Percentiles rank a stretch among this genome's conserved stretches.
Conservation (phyloP, 2,888 invertebrate genomes). For the Stenodera caucasica region DNA sequence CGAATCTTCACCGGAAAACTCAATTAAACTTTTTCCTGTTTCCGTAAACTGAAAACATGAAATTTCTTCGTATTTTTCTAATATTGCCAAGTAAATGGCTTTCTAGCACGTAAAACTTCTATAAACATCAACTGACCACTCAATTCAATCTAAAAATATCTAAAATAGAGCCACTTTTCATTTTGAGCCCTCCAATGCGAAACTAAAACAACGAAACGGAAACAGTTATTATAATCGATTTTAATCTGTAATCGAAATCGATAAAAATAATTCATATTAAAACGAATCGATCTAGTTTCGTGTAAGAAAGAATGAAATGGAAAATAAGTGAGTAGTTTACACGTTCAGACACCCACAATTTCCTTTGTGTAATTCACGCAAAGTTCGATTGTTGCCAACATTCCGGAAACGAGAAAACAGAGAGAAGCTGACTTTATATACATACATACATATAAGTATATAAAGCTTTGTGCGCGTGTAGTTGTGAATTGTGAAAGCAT, state of each 20-base stretch:
- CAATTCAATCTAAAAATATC: constrained; percentile 33
- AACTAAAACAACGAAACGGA: not conserved
- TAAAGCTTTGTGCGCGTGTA: not conserved
- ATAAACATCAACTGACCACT: constrained; percentile 39
- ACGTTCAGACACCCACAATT: constrained; percentile 3
- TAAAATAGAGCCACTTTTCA: constrained; percentile 22
- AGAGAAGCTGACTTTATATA: not conserved
- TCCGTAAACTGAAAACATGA: not conserved
- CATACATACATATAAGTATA: too few relatives aligned
- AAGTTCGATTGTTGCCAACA: constrained; percentile 9
- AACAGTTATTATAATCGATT: not conserved
- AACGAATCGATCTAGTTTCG: not conserved
- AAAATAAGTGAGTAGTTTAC: constrained; percentile 1
- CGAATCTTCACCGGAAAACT: not conserved
- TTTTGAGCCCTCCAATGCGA: not conserved
- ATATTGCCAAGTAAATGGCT: constrained; percentile 23
- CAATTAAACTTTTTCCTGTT: constrained; percentile 2
- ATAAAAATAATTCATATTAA: not conserved
- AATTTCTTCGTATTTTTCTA: not conserved
- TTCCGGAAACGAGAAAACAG: constrained; percentile 8
- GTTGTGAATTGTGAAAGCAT: not conserved
- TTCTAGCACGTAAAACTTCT: constrained; percentile 31
- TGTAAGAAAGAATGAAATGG: not conserved
- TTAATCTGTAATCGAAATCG: not conserved
- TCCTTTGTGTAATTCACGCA: constrained; percentile 8